These are phyloP conservation scores for Fragariocoptes setiger DNA, from an alignment of 1,140 invertebrate genomes.

Conservation along the genomic window DNA sequence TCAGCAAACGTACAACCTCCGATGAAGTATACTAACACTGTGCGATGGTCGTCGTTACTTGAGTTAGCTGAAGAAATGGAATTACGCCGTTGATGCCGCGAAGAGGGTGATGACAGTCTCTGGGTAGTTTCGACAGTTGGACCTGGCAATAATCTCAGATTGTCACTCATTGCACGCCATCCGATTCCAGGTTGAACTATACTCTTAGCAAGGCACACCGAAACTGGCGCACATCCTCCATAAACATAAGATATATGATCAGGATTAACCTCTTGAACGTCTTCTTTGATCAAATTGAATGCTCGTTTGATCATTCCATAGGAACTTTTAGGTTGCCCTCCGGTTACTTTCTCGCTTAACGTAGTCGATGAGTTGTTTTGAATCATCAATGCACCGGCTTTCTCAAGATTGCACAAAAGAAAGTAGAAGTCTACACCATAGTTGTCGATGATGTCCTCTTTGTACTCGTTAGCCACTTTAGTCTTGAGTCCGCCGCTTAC, in stretches of 20 bases:
- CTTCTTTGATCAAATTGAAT: conserved; percentile 7
- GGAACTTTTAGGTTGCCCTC: background rate
- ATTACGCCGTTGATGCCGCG: conserved; percentile 2
- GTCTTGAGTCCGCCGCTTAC: conserved; percentile 56
- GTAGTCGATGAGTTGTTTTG: background rate
- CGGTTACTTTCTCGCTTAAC: background rate
- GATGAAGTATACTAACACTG: conserved; percentile 73
- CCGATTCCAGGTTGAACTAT: conserved; percentile 34
- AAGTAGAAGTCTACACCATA: conserved; percentile 62
- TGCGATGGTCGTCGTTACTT: conserved; percentile 18
- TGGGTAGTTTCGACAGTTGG: conserved; percentile 24
- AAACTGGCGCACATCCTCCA: conserved; percentile 68
- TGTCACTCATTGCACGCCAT: conserved; percentile 35
- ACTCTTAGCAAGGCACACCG: conserved; percentile 50
- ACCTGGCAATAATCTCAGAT: conserved; percentile 28
- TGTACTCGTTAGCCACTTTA: conserved; percentile 66
- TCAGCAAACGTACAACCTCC: conserved; percentile 87
- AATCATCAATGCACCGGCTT: conserved; percentile 38
- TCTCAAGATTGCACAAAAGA: conserved; percentile 53
- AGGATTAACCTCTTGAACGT: conserved; percentile 21
- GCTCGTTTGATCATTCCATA: conserved; percentile 8
- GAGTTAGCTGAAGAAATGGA: conserved; percentile 6
- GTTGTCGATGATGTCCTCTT: conserved; percentile 51
- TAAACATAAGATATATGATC: conserved; percentile 74
- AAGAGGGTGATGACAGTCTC: conserved; percentile 10